phyloP scores from a whole-genome alignment of 2,797 vertebrate species.

The Spinus pinus region DNA sequence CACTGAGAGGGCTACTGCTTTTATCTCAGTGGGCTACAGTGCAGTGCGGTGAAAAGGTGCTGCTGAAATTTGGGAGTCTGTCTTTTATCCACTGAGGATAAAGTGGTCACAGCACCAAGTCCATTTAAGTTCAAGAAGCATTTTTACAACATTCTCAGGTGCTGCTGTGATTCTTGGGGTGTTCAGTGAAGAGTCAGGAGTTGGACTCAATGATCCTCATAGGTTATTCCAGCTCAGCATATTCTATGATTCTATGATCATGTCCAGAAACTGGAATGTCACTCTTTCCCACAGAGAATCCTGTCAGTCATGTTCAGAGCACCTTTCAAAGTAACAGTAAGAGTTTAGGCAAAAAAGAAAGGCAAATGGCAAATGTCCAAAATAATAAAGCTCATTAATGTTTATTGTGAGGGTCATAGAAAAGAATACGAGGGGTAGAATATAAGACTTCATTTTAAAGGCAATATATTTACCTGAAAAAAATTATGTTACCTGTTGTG shows the following conservation, averaged over 20 bases:
- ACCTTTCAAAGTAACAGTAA: neutral
- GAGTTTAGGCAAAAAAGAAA: neutral
- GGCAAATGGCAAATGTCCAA: neutral
- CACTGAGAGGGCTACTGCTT: neutral
- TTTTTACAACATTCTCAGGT: neutral
- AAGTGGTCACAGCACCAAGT: neutral
- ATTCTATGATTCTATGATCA: rapidly evolving
- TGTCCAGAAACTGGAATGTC: neutral
- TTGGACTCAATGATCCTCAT: neutral
- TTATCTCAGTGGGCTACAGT: neutral
- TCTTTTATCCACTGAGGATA: neutral
- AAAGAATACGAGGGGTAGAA: neutral
- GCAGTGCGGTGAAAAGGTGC: rapidly evolving
- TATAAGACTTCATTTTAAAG: neutral
- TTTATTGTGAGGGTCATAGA: neutral
- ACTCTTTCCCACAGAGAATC: neutral
- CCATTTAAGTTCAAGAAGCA: rapidly evolving
- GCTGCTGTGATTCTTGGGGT: too few species aligned
- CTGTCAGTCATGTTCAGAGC: neutral
- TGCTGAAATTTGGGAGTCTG: neutral
- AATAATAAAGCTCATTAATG: neutral
- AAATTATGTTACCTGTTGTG: neutral
- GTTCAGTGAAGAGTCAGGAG: neutral
- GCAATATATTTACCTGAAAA: neutral
- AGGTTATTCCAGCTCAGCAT: neutral